phyloP scores from a whole-genome alignment of 1,140 invertebrate genomes.

The Homalodisca vitripennis region DNA sequence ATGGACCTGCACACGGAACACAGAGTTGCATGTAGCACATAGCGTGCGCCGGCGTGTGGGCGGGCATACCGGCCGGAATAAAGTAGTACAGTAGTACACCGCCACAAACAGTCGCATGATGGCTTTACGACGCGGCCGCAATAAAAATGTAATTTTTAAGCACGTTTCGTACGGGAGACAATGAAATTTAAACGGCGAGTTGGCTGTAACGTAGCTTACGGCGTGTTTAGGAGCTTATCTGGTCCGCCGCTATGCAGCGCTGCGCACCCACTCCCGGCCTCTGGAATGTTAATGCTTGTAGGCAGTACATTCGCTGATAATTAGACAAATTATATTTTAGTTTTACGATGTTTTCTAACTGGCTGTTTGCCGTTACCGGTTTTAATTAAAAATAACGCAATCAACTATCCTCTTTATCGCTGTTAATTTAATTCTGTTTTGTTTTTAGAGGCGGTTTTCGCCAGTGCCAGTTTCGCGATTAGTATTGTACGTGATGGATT shows the following conservation, averaged over 20 bases:
- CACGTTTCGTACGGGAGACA: background rate
- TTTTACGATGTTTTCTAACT: conserved; percentile 16
- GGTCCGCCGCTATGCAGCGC: background rate
- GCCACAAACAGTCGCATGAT: background rate
- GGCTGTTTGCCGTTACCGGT: conserved; percentile 11
- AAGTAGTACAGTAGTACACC: no score
- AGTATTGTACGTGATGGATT: no score
- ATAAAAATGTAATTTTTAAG: background rate
- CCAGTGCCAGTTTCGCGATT: no score
- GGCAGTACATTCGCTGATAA: conserved; percentile 1
- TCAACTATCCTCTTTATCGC: background rate
- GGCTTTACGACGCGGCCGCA: background rate
- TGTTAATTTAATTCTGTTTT: background rate
- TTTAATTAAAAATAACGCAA: conserved; percentile 18
- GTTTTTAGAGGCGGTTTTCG: background rate
- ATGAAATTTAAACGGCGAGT: background rate
- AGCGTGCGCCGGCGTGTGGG: no score
- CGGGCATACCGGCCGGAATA: no score
- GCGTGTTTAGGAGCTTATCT: conserved; percentile 4
- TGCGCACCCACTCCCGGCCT: background rate
- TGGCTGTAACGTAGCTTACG: background rate
- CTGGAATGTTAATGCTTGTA: background rate
- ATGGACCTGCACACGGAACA: no score
- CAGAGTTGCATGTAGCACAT: no score
- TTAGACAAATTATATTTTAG: conserved; percentile 16